Base-by-base conservation (phyloP, 2,113 vertebrate genomes). In the Callorhinus ursinus region DNA sequence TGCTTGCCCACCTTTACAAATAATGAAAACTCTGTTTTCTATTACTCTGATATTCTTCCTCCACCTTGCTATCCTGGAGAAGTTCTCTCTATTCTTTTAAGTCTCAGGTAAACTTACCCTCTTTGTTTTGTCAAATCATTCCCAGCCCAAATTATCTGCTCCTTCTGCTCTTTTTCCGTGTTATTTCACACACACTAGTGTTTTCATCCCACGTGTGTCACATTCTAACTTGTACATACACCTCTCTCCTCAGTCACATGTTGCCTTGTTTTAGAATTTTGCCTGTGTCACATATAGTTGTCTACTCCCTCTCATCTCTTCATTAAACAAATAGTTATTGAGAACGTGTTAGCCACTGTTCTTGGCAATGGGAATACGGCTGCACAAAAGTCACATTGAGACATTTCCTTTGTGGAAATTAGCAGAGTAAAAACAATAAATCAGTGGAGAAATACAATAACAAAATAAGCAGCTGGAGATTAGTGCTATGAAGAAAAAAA, bases 121-220 rank as follows among this genome's bases (percentile, higher is more conserved):
- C 26, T 82, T 69, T 93, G 46, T n/a, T 92, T 63, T 93, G 18
- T 53, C 26, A 67, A 33, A 86, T 74, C 28, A 61, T 2, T 21
- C 26, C 9, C 8, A 24, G 4, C 21, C 16, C 53, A 31, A 88
- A 87, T 51, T 53, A 18, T 57, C 24, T 65, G 12, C 15, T 0
- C 0, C 31, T 51, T 53, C 7, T 42, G 26, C 14, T 19, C 2
- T 28, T 49, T 24, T 13, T 3, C 4, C 8, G 4, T 28, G 21
- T 16, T 53, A 39, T 39, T 42, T 65, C 51, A 79, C 9, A 67
- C 28, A 12, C 19, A 69, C 19, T 26, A 12, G 8, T 9, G 12
- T 67, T 55, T 77, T 39, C 24, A 53, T 53, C 26, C 46, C 19
- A 15, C 53, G 53, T n/a, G 42, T 11, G 7, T 26, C 42, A 61